These are phyloP conservation scores for Alloplasta piceator DNA, from an alignment of 2,888 invertebrate species.

Conservation along the genomic window DNA sequence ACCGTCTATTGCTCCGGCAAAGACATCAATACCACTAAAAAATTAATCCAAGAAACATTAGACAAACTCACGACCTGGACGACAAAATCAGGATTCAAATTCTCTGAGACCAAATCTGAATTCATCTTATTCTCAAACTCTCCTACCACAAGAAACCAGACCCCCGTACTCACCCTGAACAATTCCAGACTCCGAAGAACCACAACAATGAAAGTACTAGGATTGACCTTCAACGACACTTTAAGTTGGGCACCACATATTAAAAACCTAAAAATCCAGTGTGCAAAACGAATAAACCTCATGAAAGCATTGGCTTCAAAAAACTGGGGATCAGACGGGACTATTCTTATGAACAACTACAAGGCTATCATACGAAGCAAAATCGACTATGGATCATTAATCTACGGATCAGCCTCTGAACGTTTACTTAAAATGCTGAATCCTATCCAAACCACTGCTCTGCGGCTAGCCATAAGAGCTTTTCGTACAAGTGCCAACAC, in stretches of 20 bases:
- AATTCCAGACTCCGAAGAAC: conserved; percentile 18
- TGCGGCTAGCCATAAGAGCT: conserved; percentile 52
- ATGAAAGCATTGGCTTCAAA: conserved; percentile 44
- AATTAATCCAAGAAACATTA: conserved; percentile 55
- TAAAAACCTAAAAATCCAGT: conserved; percentile 44
- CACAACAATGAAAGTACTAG: conserved; percentile 47
- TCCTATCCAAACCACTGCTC: conserved; percentile 56
- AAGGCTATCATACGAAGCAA: conserved; percentile 57
- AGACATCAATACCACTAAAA: conserved; percentile 42
- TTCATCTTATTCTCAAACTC: conserved; percentile 39
- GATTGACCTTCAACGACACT: conserved; percentile 62
- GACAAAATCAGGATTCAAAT: conserved; percentile 59
- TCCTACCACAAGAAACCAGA: background rate
- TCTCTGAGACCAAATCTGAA: conserved; percentile 61
- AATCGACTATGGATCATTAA: conserved; percentile 67
- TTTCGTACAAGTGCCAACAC: no score
- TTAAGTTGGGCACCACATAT: conserved; percentile 65
- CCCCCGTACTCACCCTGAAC: conserved; percentile 19
- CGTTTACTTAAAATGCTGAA: conserved; percentile 40
- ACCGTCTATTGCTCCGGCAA: conserved; percentile 53
- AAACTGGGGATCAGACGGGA: conserved; percentile 47
- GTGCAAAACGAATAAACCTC: conserved; percentile 45
- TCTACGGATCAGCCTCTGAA: conserved; percentile 62
- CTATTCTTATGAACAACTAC: conserved; percentile 32
- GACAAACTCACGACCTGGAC: conserved; percentile 57